Percentiles rank a stretch among this genome's conserved stretches.
Evolutionary conservation across 2,888 invertebrate species (phyloP).

Genomic region (Sesia apiformis): DNA sequence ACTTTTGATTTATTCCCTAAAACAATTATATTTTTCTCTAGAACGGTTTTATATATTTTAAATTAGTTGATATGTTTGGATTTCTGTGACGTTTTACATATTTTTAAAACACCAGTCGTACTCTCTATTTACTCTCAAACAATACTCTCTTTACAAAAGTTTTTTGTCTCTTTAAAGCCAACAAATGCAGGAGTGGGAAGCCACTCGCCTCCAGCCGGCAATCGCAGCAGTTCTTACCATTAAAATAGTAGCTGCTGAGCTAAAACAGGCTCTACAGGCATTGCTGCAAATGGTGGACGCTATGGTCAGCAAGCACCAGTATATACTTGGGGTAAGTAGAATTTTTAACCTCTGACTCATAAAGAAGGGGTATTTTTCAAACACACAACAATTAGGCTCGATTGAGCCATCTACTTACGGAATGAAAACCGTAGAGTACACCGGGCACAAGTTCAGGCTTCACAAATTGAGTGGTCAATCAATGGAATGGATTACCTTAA

Average conservation of each 20-base stretch:
- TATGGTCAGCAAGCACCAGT: constrained; percentile 64
- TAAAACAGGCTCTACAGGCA: constrained; percentile 71
- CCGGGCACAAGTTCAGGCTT: not conserved
- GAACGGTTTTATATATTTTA: too few relatives aligned
- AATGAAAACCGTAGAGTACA: not conserved
- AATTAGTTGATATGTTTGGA: too few relatives aligned
- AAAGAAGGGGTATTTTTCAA: not conserved
- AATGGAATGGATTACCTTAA: too few relatives aligned
- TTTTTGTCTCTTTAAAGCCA: constrained; percentile 44
- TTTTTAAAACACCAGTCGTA: too few relatives aligned
- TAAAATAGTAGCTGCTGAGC: constrained; percentile 66
- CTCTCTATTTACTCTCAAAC: too few relatives aligned
- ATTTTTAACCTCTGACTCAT: too few relatives aligned
- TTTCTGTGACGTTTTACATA: too few relatives aligned
- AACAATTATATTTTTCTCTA: too few relatives aligned
- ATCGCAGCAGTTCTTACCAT: constrained; percentile 64
- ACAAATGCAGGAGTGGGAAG: constrained; percentile 80
- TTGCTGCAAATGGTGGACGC: constrained; percentile 75
- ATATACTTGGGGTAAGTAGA: constrained; percentile 74
- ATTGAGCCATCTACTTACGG: not conserved
- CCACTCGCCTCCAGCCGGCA: constrained; percentile 73
- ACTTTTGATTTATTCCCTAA: too few relatives aligned
- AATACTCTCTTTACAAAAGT: too few relatives aligned
- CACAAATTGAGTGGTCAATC: too few relatives aligned
- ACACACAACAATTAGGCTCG: not conserved